Evolutionary conservation across 2,113 vertebrate genomes (phyloP).

Genomic region (Lepus timidus): DNA sequence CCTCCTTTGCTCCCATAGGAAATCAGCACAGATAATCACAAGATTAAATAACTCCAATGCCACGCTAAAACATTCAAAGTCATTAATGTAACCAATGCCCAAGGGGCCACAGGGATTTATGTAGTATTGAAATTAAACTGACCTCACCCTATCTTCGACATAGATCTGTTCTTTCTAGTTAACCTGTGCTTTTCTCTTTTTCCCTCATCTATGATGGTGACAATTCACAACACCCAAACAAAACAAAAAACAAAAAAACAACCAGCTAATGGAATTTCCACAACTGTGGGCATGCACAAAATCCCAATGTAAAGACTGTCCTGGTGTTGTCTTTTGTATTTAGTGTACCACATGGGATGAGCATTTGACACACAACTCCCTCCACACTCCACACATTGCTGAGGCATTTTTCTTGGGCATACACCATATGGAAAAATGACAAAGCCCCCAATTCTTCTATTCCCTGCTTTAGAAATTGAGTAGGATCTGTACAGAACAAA

Average conservation of each 20-base stretch:
- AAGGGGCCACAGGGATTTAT: constrained; percentile 71
- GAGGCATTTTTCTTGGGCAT: constrained; percentile 54
- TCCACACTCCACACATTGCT: constrained; percentile 23
- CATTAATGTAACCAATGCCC: constrained; percentile 77
- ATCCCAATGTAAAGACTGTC: not conserved
- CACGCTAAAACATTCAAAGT: constrained; percentile 73
- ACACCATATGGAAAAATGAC: constrained; percentile 59
- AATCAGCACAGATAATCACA: constrained; percentile 81
- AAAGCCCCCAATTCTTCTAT: not conserved
- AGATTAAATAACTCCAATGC: constrained; percentile 84
- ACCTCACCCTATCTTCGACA: constrained; percentile 69
- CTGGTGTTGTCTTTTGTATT: not conserved
- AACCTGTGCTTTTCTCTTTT: constrained; percentile 73
- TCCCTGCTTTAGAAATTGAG: constrained; percentile 42
- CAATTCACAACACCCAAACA: constrained; percentile 57
- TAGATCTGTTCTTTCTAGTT: constrained; percentile 69
- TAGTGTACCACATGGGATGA: not conserved
- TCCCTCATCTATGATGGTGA: constrained; percentile 22
- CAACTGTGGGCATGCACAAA: constrained; percentile 23
- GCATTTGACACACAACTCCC: constrained; percentile 25
- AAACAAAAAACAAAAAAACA: not conserved
- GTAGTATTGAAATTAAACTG: constrained; percentile 77
- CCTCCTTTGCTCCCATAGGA: constrained; percentile 73
- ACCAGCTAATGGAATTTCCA: constrained; percentile 57
- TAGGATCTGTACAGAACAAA: constrained; percentile 51